Conservation (phyloP, 1,140 invertebrate genomes). For the Drosophila ohnishii region DNA sequence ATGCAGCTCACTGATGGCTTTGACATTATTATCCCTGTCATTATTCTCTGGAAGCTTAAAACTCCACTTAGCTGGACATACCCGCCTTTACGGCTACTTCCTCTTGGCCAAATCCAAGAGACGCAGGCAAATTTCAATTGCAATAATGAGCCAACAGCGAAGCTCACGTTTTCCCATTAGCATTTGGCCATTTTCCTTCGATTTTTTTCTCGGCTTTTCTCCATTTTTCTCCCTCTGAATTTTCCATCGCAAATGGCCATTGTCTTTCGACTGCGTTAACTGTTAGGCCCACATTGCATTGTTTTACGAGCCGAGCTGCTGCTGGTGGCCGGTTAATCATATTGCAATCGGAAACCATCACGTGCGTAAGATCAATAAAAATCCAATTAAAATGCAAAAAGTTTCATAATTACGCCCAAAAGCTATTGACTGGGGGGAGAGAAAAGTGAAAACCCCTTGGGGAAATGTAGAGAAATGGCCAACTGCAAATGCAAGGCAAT, state of each 20-base stretch:
- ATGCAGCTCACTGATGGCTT: constrained; percentile 1
- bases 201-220: constrained; percentile 4
- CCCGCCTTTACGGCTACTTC: not conserved
- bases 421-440: constrained; percentile 18
- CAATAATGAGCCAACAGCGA: constrained; percentile 71
- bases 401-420: constrained; percentile 70
- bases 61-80: not conserved
- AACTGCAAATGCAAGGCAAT: constrained; percentile 64
- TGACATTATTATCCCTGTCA: constrained; percentile 14
- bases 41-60: not conserved
- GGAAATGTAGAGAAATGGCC: constrained; percentile 64
- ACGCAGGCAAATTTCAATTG: constrained; percentile 57
- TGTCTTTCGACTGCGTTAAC: constrained; percentile 55
- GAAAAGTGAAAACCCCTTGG: constrained; percentile 62
- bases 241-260: constrained; percentile 50
- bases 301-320: constrained; percentile 11
- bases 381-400: constrained; percentile 80
- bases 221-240: constrained; percentile 7
- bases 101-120: constrained; percentile 12
- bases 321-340: constrained; percentile 39
- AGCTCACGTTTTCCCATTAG: constrained; percentile 76
- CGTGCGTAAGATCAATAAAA: constrained; percentile 81
- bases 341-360: constrained; percentile 59
- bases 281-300: constrained; percentile 48
- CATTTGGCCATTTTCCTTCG: constrained; percentile 42